A percentile compares a stretch with the other conserved stretches of the same genome.
phyloP scores from a whole-genome alignment of 2,888 invertebrate species.

The Zeuzera pyrina region DNA sequence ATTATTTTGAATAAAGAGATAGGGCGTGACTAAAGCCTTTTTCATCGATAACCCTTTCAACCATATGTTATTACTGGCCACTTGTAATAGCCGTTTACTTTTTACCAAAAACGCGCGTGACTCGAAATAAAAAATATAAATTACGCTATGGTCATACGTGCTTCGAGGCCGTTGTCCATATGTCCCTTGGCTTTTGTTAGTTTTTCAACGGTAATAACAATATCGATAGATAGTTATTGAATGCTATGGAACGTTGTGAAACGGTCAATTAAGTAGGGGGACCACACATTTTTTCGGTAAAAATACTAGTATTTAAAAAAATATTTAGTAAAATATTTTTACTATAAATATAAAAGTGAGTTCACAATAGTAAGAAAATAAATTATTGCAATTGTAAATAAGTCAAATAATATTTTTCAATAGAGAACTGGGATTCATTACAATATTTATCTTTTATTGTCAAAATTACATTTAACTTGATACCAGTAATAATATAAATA shows the following conservation, averaged over 20 bases:
- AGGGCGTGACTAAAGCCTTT: constrained; percentile 33
- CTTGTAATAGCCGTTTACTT: constrained; percentile 9
- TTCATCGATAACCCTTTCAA: constrained; percentile 28
- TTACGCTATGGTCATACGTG: constrained; percentile 23
- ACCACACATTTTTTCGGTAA: constrained; percentile 10
- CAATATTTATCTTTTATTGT: not conserved
- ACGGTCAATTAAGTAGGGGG: constrained; percentile 33
- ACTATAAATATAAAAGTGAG: not conserved
- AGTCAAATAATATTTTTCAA: no score
- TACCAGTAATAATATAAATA: not conserved
- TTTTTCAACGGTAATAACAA: constrained; percentile 38
- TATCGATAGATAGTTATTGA: constrained; percentile 37
- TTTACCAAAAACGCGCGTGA: constrained; percentile 31
- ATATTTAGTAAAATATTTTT: not conserved
- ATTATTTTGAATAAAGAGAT: constrained; percentile 50
- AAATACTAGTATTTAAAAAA: not conserved
- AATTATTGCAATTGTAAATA: not conserved
- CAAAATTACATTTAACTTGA: not conserved
- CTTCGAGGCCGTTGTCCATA: constrained; percentile 35
- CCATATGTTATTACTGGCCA: constrained; percentile 33
- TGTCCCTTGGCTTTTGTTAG: constrained; percentile 32
- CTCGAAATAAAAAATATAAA: constrained; percentile 24
- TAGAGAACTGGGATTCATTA: no score
- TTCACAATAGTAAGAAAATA: not conserved
- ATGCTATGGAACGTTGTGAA: constrained; percentile 18